Percentiles rank a stretch among this genome's conserved stretches.
These are phyloP conservation scores for Micromesistius poutassou DNA, from an alignment of 2,797 vertebrate species.

Conservation along the genomic window DNA sequence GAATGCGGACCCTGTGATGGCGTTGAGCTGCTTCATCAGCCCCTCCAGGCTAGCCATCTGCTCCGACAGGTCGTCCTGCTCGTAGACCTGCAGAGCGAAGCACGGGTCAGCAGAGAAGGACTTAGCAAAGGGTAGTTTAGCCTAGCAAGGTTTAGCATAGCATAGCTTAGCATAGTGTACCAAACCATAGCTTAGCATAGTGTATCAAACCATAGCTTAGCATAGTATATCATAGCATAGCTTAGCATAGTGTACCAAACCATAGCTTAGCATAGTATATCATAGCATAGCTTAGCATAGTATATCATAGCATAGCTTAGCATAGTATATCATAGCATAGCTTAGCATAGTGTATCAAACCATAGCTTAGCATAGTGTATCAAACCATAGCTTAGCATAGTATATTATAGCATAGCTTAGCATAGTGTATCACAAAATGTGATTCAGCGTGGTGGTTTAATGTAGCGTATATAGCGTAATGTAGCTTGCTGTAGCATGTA, in stretches of 20 bases:
- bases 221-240: not conserved
- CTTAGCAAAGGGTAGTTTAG: not conserved
- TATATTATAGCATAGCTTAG: not conserved
- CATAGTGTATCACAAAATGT: not conserved
- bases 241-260: not conserved
- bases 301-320: not conserved
- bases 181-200: not conserved
- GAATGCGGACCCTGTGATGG: constrained; percentile 95
- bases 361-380: not conserved
- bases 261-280: not conserved
- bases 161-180: not conserved
- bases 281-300: not conserved
- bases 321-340: not conserved
- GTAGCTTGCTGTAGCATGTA: not conserved
- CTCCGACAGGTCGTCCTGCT: constrained; percentile 93
- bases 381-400: not conserved
- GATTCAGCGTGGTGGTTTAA: no score
- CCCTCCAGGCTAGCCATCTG: constrained; percentile 98
- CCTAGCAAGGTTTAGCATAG: not conserved
- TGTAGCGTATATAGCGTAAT: not conserved
- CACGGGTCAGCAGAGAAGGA: not conserved
- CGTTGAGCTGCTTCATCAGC: constrained; percentile 96
- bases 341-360: not conserved
- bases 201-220: not conserved
- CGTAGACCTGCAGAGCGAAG: constrained; percentile 81